Conservation (phyloP, 1,140 invertebrate species). For the Panagrolaimus sp. region DNA sequence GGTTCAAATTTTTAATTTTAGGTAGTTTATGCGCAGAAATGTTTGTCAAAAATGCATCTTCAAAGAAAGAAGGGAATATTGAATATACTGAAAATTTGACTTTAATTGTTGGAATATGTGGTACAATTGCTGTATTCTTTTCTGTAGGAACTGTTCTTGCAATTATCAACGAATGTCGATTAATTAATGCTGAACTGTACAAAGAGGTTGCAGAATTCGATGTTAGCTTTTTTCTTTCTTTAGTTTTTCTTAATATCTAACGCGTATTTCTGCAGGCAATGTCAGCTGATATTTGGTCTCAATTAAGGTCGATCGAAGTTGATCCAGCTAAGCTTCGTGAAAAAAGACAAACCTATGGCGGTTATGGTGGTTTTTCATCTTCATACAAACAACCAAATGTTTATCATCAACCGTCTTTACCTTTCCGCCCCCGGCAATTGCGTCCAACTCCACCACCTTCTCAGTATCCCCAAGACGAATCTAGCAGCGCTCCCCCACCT, state of each 20-base stretch:
- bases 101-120: too few species aligned
- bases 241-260: not conserved
- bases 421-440: not conserved
- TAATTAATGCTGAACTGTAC: not conserved
- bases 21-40: too few species aligned
- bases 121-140: too few species aligned
- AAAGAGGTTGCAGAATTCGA: not conserved
- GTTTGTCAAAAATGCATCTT: too few species aligned
- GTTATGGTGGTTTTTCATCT: not conserved
- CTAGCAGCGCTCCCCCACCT: too few species aligned
- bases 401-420: not conserved
- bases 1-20: too few species aligned
- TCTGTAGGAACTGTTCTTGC: not conserved
- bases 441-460: not conserved
- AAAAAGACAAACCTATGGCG: constrained; percentile 4
- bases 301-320: not conserved
- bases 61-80: too few species aligned
- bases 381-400: not conserved
- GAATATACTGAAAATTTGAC: too few species aligned
- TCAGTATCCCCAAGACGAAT: not conserved
- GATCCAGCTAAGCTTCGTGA: not conserved
- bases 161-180: not conserved
- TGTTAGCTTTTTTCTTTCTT: not conserved
- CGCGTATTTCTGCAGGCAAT: not conserved
- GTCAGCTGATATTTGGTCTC: constrained; percentile 1